phyloP scores from a whole-genome alignment of 1,140 invertebrate species.

The Temnothorax nylanderi region DNA sequence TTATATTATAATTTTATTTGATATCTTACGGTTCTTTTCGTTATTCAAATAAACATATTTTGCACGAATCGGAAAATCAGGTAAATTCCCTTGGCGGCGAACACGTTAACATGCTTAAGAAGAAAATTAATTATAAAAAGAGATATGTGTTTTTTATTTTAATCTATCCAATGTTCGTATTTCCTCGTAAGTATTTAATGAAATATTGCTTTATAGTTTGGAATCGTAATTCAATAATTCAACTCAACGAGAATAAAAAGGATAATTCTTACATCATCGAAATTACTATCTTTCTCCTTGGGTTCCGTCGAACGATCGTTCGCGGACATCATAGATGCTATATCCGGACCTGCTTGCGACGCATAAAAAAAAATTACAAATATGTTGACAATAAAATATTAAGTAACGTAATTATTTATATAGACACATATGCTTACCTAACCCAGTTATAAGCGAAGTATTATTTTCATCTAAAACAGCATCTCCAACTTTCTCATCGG shows the following conservation, averaged over 20 bases:
- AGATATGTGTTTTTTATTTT: too few species aligned
- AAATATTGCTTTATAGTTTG: not conserved
- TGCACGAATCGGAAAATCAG: too few species aligned
- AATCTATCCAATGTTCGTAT: too few species aligned
- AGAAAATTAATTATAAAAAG: too few species aligned
- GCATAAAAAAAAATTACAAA: conserved; percentile 19
- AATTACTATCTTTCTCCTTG: conserved; percentile 71
- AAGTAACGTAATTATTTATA: conserved; percentile 24
- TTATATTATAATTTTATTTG: too few species aligned
- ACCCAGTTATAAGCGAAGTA: conserved; percentile 66
- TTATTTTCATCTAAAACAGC: conserved; percentile 23
- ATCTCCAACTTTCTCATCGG: conserved; percentile 52
- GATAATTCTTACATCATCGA: conserved; percentile 77
- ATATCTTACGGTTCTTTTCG: too few species aligned
- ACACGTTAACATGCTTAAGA: too few species aligned
- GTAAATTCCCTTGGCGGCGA: too few species aligned
- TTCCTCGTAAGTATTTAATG: not conserved
- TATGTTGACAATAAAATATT: not conserved
- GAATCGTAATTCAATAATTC: too few species aligned
- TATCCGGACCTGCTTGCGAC: conserved; percentile 80
- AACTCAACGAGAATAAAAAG: not conserved
- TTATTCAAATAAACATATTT: too few species aligned
- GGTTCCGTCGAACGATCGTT: conserved; percentile 61
- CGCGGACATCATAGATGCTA: conserved; percentile 81
- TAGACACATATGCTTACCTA: conserved; percentile 66